Evolutionary conservation across 2,113 vertebrate species (phyloP), one percentile per base, ranked within the genome.

Genomic region (Pollachius pollachius): DNA sequence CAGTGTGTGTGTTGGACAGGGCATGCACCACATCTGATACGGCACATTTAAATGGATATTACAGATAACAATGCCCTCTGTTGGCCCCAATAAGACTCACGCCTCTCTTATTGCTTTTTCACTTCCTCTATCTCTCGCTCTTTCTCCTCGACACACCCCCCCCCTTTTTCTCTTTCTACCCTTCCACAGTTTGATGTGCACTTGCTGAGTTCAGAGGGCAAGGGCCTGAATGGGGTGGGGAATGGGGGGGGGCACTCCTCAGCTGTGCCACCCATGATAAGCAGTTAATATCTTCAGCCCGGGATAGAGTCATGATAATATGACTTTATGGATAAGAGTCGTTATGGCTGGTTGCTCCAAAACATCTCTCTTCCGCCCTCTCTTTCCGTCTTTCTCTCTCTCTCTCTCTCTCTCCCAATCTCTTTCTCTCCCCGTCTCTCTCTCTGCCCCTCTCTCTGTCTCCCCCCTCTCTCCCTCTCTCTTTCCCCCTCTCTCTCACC

Each of bases 41-140:
- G 48, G 56, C 63, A 71, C 75, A 83, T 85, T 83, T 87, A 81
- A 89, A 89, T 88, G 87, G 84, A 85, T 87, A 77, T 86, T 86
- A 84, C 80, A 82, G 89, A 90, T 89, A 89, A 84, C 86, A 75
- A 82, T 89, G 89, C 77, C 84, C 85, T 88, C 88, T 81, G 84
- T 87, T 87, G 88, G 82, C 88, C 85, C 79, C 85, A 88, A 87
- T 87, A 86, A 85, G 73, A 76, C 71, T 79, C 71, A 69, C 57
- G 76, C 65, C 21, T 48, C 68, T 67, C 72, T 59, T 4, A 0
- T 65, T 18, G 65, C 72, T 75, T 66, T 72, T 70, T 27, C 60
- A 9, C 59, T 74, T 77, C 74, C 69, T 60, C 60, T 67, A 15
- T 52, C 18, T 25, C 16, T 69, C 17, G 13, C 23, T 52, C 48